Percentiles rank a stretch among this genome's conserved stretches.
Evolutionary conservation across 1,140 invertebrate species (phyloP).

Genomic region (Aricia agestis): DNA sequence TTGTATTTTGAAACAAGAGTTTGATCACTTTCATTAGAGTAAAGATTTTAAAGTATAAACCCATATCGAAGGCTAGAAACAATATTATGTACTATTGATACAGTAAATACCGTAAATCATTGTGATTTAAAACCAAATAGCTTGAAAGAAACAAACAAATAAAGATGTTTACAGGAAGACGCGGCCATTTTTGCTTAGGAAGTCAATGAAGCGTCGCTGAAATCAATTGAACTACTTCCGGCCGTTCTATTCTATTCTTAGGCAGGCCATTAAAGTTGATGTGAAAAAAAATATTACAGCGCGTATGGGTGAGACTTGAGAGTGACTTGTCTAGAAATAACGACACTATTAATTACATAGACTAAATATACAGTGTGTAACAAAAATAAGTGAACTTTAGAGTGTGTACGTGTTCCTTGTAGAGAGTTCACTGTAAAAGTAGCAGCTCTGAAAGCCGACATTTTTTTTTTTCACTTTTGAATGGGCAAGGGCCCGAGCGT

Average conservation of each 20-base stretch:
- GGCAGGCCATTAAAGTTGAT: neutral
- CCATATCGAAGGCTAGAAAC: neutral
- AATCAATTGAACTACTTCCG: constrained; percentile 6
- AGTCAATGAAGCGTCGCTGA: constrained; percentile 10
- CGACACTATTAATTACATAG: neutral
- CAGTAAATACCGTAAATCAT: neutral
- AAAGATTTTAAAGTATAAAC: too few species aligned
- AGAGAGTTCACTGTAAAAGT: too few species aligned
- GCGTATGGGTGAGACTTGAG: neutral
- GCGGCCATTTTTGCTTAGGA: constrained; percentile 10
- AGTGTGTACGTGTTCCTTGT: too few species aligned
- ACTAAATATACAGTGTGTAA: too few species aligned
- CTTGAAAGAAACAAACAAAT: constrained; percentile 4
- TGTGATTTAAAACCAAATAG: neutral
- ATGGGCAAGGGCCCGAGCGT: too few species aligned
- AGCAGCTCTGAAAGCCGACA: too few species aligned
- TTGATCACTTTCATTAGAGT: too few species aligned
- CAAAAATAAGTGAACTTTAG: too few species aligned
- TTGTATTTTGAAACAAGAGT: too few species aligned
- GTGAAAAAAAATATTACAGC: neutral
- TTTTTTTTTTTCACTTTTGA: too few species aligned
- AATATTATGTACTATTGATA: neutral
- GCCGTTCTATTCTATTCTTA: constrained; percentile 2
- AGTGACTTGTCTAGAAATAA: neutral
- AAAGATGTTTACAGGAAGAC: constrained; percentile 12